phyloP scores from a whole-genome alignment of 2,888 invertebrate genomes.

The Eupithecia subfuscata region DNA sequence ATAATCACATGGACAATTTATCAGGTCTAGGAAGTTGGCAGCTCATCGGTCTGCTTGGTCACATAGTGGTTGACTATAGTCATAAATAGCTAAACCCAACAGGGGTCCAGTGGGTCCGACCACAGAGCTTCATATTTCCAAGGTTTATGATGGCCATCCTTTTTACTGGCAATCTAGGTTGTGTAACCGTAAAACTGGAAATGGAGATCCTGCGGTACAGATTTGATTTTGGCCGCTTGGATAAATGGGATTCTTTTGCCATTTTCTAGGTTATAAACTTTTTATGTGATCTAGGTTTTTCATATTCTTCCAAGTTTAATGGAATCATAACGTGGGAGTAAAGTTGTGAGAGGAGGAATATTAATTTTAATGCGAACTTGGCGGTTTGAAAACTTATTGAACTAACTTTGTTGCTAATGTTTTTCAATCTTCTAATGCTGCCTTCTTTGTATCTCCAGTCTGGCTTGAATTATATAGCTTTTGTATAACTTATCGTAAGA shows the following conservation, averaged over 20 bases:
- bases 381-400: neutral
- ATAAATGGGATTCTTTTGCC: conserved; percentile 20
- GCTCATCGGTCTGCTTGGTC: conserved; percentile 30
- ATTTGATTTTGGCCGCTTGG: conserved; percentile 32
- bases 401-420: neutral
- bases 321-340: neutral
- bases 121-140: conserved; percentile 39
- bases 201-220: conserved; percentile 34
- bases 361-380: neutral
- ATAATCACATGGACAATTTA: conserved; percentile 44
- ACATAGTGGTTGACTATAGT: conserved; percentile 30
- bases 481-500: neutral
- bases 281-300: conserved; percentile 13
- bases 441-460: neutral
- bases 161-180: conserved; percentile 31
- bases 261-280: conserved; percentile 25
- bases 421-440: neutral
- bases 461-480: neutral
- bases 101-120: conserved; percentile 28
- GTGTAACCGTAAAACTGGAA: conserved; percentile 35
- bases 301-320: neutral
- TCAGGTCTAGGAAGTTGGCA: conserved; percentile 47
- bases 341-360: neutral
- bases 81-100: conserved; percentile 39
- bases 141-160: conserved; percentile 30